Evolutionary conservation across 2,888 invertebrate genomes (phyloP).

Genomic region (Serrognathus titanus): DNA sequence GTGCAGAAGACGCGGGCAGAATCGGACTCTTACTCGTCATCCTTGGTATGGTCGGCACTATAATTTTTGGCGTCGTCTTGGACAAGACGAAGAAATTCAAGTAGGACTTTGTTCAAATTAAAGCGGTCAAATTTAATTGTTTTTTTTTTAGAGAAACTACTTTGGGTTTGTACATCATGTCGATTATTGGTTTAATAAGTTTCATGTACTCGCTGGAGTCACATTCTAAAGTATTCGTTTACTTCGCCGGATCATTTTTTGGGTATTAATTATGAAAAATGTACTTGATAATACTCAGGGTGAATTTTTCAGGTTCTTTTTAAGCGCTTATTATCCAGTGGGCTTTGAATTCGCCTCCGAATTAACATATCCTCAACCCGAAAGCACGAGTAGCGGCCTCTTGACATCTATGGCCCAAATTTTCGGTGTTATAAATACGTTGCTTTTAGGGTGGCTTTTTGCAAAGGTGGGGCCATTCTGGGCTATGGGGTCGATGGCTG

Average conservation of each 20-base stretch:
- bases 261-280: slow-evolving; percentile 22
- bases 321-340: slow-evolving; percentile 34
- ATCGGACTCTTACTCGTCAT: slow-evolving; percentile 87
- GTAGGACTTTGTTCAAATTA: slow-evolving; percentile 52
- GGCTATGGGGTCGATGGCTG: slow-evolving; percentile 19
- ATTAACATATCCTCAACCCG: slow-evolving; percentile 35
- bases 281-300: neutral
- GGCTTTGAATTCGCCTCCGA: slow-evolving; percentile 37
- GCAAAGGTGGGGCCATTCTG: slow-evolving; percentile 19
- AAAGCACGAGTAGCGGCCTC: slow-evolving; percentile 35
- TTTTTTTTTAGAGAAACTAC: slow-evolving; percentile 23
- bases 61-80: slow-evolving; percentile 82
- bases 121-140: neutral
- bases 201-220: slow-evolving; percentile 27
- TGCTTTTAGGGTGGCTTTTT: slow-evolving; percentile 17
- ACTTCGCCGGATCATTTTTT: slow-evolving; percentile 23
- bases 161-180: slow-evolving; percentile 25
- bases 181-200: slow-evolving; percentile 24
- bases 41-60: slow-evolving; percentile 89
- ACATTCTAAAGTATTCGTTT: slow-evolving; percentile 23
- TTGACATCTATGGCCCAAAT: slow-evolving; percentile 33
- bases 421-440: slow-evolving; percentile 29
- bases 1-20: slow-evolving; percentile 75
- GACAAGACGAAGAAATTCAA: slow-evolving; percentile 93
- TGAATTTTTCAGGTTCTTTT: slow-evolving; percentile 26